These are phyloP conservation scores for Florisuga fusca DNA, from an alignment of 2,797 vertebrate genomes.

Conservation along the genomic window DNA sequence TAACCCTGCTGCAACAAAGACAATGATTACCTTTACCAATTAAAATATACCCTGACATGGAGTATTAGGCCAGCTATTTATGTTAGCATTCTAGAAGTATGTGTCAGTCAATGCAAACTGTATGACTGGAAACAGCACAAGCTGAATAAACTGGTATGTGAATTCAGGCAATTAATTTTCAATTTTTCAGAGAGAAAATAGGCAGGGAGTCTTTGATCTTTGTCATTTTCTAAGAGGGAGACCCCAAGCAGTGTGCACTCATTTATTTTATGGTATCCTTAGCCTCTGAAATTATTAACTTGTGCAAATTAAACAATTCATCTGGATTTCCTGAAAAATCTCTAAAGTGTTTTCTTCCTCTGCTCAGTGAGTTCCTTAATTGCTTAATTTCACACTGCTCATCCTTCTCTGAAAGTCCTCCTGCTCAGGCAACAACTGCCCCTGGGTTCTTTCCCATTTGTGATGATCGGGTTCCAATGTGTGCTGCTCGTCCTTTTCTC, in stretches of 20 bases:
- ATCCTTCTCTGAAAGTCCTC: neutral
- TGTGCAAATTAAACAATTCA: slow-evolving; percentile 19
- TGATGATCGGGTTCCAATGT: accelerated
- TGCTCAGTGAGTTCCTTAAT: neutral
- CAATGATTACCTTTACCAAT: slow-evolving; percentile 56
- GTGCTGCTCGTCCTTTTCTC: neutral
- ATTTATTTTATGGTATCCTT: slow-evolving; percentile 52
- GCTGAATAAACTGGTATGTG: slow-evolving; percentile 42
- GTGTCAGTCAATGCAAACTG: slow-evolving; percentile 69
- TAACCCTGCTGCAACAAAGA: slow-evolving; percentile 31
- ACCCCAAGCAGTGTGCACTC: neutral
- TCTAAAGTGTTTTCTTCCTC: neutral
- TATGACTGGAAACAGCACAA: slow-evolving; percentile 18
- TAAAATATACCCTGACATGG: slow-evolving; percentile 57
- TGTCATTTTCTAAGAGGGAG: slow-evolving; percentile 29
- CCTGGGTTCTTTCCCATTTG: neutral
- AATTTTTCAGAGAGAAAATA: slow-evolving; percentile 54
- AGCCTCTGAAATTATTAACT: slow-evolving; percentile 10
- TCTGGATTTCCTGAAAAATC: slow-evolving; percentile 24
- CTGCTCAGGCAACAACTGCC: neutral
- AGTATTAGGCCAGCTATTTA: slow-evolving; percentile 47
- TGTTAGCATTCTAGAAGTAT: slow-evolving; percentile 45
- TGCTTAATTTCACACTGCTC: slow-evolving; percentile 35
- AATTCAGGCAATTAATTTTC: slow-evolving; percentile 72
- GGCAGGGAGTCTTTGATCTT: slow-evolving; percentile 61